Evolutionary conservation across 2,113 vertebrate genomes (phyloP), one percentile per base, ranked within the genome.

Genomic region (Tetrax tetrax): DNA sequence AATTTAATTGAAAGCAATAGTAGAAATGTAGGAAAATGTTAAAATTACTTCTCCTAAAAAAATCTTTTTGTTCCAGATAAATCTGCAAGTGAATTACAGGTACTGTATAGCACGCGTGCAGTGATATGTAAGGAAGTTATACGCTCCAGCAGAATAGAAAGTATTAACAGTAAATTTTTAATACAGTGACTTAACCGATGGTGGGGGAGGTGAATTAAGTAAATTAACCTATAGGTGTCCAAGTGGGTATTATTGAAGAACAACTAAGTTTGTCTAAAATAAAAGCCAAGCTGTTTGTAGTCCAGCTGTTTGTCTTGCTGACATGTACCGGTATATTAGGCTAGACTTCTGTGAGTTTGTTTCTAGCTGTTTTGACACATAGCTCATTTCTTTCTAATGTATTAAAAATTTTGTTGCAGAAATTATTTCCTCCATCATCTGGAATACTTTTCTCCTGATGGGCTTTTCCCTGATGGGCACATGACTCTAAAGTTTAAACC

Each of bases 41-140:
- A 83, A 92, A 95, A 77, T 87, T 4, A 47, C 45, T 93, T 85
- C 20, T 94, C 96, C 96, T 68, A 91, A 94, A 81, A 63, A 63
- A 95, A 92, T 87, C 25, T 45, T 90, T 96, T 96, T 97, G 83
- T 85, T 96, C 86, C 51, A 83, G 89, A 38, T 72, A 94, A 96
- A 79, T 33, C 48, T 97, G 92, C 54, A 74, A 86, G 35, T 89
- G 65, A 92, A 87, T 75, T 89, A 64, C 47, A 84, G 60, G 28
- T 64, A 53, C 96, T 35, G 21, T 48, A n/a, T 56, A 84, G 68
- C 48, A 66, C 0, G 0, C 21, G 88, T 84, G 56, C 43, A 41
- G 29, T 64, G 69, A 81, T 78, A 93, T 38, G 20, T 71, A 50
- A 63, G 68, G 29, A 94, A 87, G 69, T 33, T 89, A 14, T 23